Conservation (phyloP, 2,888 invertebrate species). For the Thecocarcelia acutangulata region DNA sequence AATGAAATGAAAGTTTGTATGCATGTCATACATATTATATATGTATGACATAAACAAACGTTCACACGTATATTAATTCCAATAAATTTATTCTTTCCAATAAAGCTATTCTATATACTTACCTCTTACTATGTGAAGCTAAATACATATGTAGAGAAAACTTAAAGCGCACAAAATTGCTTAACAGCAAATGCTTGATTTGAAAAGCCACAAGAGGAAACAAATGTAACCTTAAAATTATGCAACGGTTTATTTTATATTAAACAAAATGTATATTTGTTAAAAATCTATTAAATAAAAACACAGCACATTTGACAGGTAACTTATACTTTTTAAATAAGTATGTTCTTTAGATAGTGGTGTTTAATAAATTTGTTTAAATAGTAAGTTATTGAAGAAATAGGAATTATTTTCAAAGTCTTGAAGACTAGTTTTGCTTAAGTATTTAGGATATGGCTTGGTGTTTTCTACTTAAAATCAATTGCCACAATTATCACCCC, state of each 20-base stretch:
- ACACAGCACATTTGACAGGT: constrained; percentile 67
- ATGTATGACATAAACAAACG: not conserved
- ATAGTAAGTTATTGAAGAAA: constrained; percentile 77
- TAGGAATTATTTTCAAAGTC: constrained; percentile 64
- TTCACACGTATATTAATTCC: not conserved
- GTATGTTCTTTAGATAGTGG: not conserved
- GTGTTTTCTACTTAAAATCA: constrained; percentile 1
- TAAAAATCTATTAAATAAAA: constrained; percentile 47
- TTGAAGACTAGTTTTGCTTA: constrained; percentile 13
- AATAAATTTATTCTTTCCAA: not conserved
- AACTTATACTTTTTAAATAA: constrained; percentile 44
- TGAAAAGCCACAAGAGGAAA: constrained; percentile 39
- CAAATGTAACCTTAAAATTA: constrained; percentile 73
- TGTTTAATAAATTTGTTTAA: constrained; percentile 20
- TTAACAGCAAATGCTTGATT: constrained; percentile 23
- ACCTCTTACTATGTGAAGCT: constrained; percentile 42
- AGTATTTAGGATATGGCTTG: not conserved
- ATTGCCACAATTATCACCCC: constrained; percentile 94
- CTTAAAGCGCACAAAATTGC: constrained; percentile 39
- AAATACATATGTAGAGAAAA: constrained; percentile 20
- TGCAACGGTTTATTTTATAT: constrained; percentile 74
- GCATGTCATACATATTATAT: not conserved
- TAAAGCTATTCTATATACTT: constrained; percentile 15
- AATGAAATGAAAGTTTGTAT: not conserved
- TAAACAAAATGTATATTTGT: constrained; percentile 29